These are phyloP conservation scores for Lepidochrysops patricia DNA, from an alignment of 2,888 invertebrate genomes.

Conservation along the genomic window DNA sequence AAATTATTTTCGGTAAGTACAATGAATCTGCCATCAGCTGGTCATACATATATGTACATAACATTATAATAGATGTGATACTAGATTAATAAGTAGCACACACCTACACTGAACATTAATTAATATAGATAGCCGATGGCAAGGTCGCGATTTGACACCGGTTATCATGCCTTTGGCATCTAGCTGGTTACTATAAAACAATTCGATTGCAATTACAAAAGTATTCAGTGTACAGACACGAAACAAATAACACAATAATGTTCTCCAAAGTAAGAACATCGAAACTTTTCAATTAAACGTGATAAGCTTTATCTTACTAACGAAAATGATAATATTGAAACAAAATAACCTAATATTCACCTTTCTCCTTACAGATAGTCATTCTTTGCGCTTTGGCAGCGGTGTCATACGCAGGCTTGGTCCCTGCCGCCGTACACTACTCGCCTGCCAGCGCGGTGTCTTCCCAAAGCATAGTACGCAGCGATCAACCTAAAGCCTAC, in stretches of 20 bases:
- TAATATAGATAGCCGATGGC: conserved; percentile 1
- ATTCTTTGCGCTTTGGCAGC: conserved; percentile 34
- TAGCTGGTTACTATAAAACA: conserved; percentile 10
- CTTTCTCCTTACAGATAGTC: conserved; percentile 26
- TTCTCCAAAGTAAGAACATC: conserved; percentile 21
- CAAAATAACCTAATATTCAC: background rate
- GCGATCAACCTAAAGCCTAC: conserved; percentile 39
- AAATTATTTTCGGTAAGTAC: too few species aligned
- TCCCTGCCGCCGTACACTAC: conserved; percentile 46
- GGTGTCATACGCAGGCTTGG: conserved; percentile 33
- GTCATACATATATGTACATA: background rate
- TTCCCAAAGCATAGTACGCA: conserved; percentile 46
- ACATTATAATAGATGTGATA: background rate
- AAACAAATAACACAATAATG: conserved; percentile 17
- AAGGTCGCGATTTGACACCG: conserved; percentile 10
- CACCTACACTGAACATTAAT: background rate
- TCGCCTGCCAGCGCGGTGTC: conserved; percentile 43
- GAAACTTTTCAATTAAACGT: too few species aligned
- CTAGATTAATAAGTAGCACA: background rate
- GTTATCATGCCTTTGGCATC: conserved; percentile 10
- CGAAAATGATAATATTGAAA: background rate
- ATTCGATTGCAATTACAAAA: background rate
- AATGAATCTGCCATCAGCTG: too few species aligned
- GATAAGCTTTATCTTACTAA: too few species aligned
- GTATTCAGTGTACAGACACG: conserved; percentile 10